Evolutionary conservation across 2,113 vertebrate genomes (phyloP), one percentile per base, ranked within the genome.

Genomic region (Otocyon megalotis): DNA sequence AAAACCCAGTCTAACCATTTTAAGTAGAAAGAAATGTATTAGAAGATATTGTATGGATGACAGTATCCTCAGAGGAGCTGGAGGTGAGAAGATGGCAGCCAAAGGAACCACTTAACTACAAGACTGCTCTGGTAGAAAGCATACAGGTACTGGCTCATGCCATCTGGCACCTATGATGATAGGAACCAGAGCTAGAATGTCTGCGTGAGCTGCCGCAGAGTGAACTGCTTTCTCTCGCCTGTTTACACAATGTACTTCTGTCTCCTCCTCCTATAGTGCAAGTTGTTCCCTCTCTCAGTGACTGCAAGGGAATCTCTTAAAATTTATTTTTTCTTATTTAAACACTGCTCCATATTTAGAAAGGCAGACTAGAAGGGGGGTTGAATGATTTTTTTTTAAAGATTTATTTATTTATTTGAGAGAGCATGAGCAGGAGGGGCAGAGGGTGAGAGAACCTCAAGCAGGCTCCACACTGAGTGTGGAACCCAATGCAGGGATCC

Each of bases 21-120:
- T 91, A 84, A 88, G 76, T n/a, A 90, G 69, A 89, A 71, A 62
- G 77, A 90, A 62, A 56, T 82, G 63, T 86, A 77, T 54, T 67
- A 72, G 24, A 80, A 8, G 3, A 43, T 91, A 17, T 6, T 65
- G n/a, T 94, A 63, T 90, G 58, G 60, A n/a, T 92, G 63, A 76
- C 11, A 92, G 56, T 74, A 69, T 93, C 50, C 12, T 88, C 90
- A 83, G 81, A 65, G 62, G 43, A 83, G 2, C 14, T 80, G 15
- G 63, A 79, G 5, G 24, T 80, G 76, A 81, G 86, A 53, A 62
- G 58, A 77, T 11, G 15, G 43, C 50, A 48, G 30, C 82, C 71
- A 80, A 93, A 30, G 22, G 48, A 93, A 96, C 81, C 5, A 76
- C 2, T 84, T 17, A 48, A 14, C 58, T 8, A 10, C 32, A 92